Conservation (phyloP, 2,113 vertebrate species). For the Larimichthys polyactis region DNA sequence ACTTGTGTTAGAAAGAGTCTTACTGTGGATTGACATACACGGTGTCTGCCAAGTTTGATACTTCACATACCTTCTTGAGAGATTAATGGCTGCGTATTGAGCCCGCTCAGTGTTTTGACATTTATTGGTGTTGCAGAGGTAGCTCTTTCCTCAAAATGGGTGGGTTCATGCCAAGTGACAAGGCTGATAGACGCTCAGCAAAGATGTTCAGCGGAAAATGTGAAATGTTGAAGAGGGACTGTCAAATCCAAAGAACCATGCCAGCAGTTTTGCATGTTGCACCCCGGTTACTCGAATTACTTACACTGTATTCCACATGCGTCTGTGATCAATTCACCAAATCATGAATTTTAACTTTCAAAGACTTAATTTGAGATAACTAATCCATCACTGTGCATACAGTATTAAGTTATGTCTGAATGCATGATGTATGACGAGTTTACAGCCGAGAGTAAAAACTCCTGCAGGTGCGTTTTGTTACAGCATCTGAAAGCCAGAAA, state of each 20-base stretch:
- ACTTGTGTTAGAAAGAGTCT: conserved; percentile 30
- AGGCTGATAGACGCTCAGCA: conserved; percentile 27
- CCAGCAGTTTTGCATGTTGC: not conserved
- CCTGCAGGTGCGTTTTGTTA: conserved; percentile 22
- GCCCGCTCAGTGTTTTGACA: conserved; percentile 46
- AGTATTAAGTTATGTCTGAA: conserved; percentile 33
- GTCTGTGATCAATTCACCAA: not conserved
- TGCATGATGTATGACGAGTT: not conserved
- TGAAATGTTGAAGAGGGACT: not conserved
- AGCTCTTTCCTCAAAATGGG: conserved; percentile 32
- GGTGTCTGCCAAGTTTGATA: conserved; percentile 61
- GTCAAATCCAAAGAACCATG: not conserved
- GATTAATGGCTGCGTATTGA: conserved; percentile 57
- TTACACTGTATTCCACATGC: conserved; percentile 4
- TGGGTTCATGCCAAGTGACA: conserved; percentile 41
- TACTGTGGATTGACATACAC: conserved; percentile 43
- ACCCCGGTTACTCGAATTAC: conserved; percentile 18
- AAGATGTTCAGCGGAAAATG: conserved; percentile 15
- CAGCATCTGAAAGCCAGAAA: conserved; percentile 20
- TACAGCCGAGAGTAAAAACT: conserved; percentile 22
- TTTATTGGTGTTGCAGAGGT: conserved; percentile 38
- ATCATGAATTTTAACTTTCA: conserved; percentile 14
- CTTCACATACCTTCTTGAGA: conserved; percentile 48
- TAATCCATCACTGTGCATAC: conserved; percentile 4
- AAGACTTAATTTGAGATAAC: conserved; percentile 12